A percentile compares a stretch with the other conserved stretches of the same genome.
These are phyloP conservation scores for Corella eumyota DNA, from an alignment of 23 tunicate species.

Conservation along the genomic window DNA sequence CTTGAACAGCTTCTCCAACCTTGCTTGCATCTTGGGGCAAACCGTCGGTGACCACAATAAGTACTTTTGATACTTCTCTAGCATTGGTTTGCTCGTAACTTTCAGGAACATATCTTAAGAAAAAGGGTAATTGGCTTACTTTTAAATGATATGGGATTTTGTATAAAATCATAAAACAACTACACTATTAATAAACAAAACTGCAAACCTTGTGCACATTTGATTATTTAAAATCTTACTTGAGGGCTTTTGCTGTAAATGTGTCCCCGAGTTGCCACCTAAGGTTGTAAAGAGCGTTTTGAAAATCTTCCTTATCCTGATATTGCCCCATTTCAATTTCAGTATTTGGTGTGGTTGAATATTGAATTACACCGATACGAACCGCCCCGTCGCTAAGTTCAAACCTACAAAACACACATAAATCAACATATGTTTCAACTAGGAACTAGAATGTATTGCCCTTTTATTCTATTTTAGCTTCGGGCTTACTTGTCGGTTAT, in stretches of 20 bases:
- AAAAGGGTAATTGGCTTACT: not conserved
- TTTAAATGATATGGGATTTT: not conserved
- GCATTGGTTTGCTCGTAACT: constrained; percentile 17
- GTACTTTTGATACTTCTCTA: constrained; percentile 35
- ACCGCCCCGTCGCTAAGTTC: constrained; percentile 46
- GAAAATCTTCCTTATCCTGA: constrained; percentile 21
- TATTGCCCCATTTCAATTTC: constrained; percentile 56
- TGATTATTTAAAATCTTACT: no score
- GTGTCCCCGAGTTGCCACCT: constrained; percentile 73
- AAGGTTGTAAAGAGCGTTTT: constrained; percentile 37
- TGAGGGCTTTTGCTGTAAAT: constrained; percentile 49
- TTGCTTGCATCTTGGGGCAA: constrained; percentile 46
- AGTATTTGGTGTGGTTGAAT: constrained; percentile 34
- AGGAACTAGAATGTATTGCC: not conserved
- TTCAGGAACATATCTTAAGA: constrained; percentile 29
- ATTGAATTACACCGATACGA: constrained; percentile 75
- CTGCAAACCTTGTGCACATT: no score
- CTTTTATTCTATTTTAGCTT: not conserved
- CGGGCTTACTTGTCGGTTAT: constrained; percentile 46
- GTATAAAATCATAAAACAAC: no score
- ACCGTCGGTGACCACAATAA: constrained; percentile 83
- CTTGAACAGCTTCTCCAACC: constrained; percentile 54
- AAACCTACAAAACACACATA: constrained; percentile 17
- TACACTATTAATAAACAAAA: no score
- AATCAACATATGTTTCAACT: not conserved